Evolutionary conservation across 2,888 invertebrate genomes (phyloP), one percentile per base, ranked within the genome.

Genomic region (Horisme vitalbata): DNA sequence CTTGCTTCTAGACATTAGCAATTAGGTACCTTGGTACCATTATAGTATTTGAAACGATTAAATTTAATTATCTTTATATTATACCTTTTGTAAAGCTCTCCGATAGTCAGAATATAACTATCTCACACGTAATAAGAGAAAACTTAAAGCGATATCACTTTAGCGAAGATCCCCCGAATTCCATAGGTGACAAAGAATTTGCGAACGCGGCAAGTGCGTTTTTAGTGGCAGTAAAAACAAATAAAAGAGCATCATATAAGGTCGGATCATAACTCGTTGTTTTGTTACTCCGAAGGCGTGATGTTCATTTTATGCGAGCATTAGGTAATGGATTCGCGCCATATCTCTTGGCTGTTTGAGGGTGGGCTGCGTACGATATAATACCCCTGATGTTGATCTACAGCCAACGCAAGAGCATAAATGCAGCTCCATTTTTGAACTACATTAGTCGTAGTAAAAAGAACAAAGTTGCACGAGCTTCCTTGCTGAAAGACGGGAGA

Each of bases 221-320:
- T 81, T 80, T 79, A 79, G 72, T 70, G 71, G 76, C 67, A 71
- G 82, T 83, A 83, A 82, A 80, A 81, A 71, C 71, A 71, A 75
- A 83, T 82, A 82, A 85, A 82, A 79, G 68, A 67, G 66, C 68
- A 76, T 76, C 74, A 75, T 71, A 71, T 72, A 70, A 72, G 65
- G 70, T 65, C 59, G 74, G 71, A 75, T 78, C 83, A 83, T 86
- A 84, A 83, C 71, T 85, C 80, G 81, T 79, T 83, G 82, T 82
- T 84, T 83, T 79, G 79, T 79, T 76, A 69, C 72, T 70, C 61
- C 64, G 60, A 58, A 63, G 62, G 65, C 52, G 66, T 57, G 68
- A 56, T 66, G 65, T 64, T 66, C 58, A 65, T 69, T 75, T 83
- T 83, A 82, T 75, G 76, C 71, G 70, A 71, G 75, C 79, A 81